phyloP scores from a whole-genome alignment of 2,113 vertebrate genomes.

The Anseranas semipalmata region DNA sequence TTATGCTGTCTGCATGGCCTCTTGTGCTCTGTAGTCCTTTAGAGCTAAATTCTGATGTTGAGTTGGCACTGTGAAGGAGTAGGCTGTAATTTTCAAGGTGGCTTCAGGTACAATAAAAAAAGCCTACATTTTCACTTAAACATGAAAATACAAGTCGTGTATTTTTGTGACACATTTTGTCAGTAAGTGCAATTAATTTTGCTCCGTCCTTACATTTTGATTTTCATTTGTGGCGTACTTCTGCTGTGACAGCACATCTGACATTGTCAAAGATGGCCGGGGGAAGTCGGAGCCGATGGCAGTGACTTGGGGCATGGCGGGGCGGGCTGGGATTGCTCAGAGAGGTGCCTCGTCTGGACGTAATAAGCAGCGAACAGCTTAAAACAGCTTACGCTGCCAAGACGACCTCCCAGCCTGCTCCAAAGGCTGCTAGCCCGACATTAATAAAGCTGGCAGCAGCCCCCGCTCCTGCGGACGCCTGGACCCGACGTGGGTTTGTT shows the following conservation, averaged over 20 bases:
- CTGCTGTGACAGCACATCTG: rapidly evolving
- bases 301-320: rapidly evolving
- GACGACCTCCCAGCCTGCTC: background rate
- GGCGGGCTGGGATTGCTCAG: background rate
- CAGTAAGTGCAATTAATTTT: background rate
- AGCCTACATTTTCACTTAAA: background rate
- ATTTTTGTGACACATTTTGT: background rate
- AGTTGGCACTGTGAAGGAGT: background rate
- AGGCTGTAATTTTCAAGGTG: constrained; percentile 32
- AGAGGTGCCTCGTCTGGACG: background rate
- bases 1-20: background rate
- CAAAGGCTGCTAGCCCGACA: background rate
- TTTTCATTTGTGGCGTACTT: background rate
- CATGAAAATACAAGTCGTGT: rapidly evolving
- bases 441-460: rapidly evolving
- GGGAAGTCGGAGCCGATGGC: background rate
- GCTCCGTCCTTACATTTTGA: background rate
- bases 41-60: background rate
- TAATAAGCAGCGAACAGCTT: background rate
- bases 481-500: no score
- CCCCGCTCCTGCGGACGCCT: rapidly evolving
- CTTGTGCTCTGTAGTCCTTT: rapidly evolving
- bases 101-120: background rate
- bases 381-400: background rate
- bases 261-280: rapidly evolving